Percentiles rank a stretch among this genome's conserved stretches.
Conservation (phyloP, 2,113 vertebrate genomes). For the Ochotona curzoniae region DNA sequence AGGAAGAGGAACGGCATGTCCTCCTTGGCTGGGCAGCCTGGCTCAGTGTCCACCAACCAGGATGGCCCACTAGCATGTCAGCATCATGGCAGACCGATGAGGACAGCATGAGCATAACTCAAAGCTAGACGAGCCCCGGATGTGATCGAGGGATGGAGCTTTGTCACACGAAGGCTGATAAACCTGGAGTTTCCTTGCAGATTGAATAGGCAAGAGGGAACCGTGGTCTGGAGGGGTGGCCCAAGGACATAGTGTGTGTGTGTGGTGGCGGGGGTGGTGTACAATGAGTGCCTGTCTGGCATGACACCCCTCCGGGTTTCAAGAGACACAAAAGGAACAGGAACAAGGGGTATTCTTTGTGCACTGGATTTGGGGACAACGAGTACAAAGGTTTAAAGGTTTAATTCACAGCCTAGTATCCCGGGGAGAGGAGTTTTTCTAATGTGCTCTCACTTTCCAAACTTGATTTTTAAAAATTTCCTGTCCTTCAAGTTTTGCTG, state of each 20-base stretch:
- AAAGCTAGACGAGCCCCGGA: neutral
- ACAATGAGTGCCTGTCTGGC: fast-evolving
- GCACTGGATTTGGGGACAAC: neutral
- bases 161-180: neutral
- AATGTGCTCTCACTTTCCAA: neutral
- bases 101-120: neutral
- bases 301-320: neutral
- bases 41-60: neutral
- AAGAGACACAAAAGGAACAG: neutral
- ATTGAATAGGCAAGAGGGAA: neutral
- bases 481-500: neutral
- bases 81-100: neutral
- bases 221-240: neutral
- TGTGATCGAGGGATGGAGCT: too few species aligned
- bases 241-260: neutral
- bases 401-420: neutral
- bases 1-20: neutral
- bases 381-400: neutral
- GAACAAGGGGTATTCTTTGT: neutral
- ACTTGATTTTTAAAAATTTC: neutral
- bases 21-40: neutral
- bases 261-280: neutral
- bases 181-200: neutral
- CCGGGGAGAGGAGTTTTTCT: neutral
- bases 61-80: neutral